These are phyloP conservation scores for Xanthorhoe spadicearia DNA, from an alignment of 2,888 invertebrate species.

Conservation along the genomic window DNA sequence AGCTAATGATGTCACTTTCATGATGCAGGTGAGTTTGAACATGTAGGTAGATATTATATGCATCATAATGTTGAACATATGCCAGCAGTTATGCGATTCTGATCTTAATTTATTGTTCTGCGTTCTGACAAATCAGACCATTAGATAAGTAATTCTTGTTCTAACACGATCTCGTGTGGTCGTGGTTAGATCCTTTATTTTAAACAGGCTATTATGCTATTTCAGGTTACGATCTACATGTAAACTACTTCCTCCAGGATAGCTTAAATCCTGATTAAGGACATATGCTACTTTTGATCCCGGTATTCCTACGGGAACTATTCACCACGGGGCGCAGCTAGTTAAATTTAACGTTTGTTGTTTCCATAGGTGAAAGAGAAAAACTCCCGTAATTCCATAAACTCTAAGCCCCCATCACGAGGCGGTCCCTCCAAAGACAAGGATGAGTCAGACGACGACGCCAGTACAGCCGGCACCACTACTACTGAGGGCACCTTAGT, in stretches of 20 bases:
- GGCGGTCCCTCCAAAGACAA: constrained; percentile 76
- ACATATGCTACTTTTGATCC: no score
- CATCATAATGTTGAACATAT: no score
- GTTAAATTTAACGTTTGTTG: not conserved
- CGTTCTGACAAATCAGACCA: not conserved
- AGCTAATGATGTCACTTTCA: constrained; percentile 77
- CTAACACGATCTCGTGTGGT: not conserved
- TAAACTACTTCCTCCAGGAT: not conserved
- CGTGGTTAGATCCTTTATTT: no score
- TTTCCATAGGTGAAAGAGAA: constrained; percentile 77
- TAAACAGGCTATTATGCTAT: no score
- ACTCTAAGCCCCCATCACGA: constrained; percentile 70
- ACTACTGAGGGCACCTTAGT: constrained; percentile 89
- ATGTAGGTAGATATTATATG: no score
- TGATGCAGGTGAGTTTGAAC: constrained; percentile 72
- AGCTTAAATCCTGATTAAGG: no score
- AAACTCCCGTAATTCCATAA: constrained; percentile 65
- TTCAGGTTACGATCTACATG: not conserved
- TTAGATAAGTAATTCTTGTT: not conserved
- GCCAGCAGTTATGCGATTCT: not conserved
- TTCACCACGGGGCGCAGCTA: no score
- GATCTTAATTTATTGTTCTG: not conserved
- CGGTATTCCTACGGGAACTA: no score
- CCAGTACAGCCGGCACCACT: constrained; percentile 84
- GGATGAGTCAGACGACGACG: constrained; percentile 83